Evolutionary conservation across 2,797 vertebrate genomes (phyloP).

Genomic region (Merluccius polli): DNA sequence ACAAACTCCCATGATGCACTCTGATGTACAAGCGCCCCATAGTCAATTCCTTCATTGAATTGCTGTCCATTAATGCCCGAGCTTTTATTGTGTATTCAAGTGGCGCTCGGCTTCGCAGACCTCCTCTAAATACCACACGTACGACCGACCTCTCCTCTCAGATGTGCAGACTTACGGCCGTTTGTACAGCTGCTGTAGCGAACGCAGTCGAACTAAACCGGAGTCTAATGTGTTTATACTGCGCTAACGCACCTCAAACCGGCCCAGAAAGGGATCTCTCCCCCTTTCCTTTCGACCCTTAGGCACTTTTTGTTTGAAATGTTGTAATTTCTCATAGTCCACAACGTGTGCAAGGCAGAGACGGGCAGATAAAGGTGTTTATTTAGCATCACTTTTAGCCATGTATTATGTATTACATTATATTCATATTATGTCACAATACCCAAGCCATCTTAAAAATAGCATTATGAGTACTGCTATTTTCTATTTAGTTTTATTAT

Average conservation of each 20-base stretch:
- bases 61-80: not conserved
- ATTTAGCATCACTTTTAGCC: no score
- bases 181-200: not conserved
- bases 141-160: not conserved
- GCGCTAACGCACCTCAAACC: not conserved
- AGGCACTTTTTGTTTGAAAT: not conserved
- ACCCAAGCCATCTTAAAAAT: no score
- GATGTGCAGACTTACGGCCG: not conserved
- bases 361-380: not conserved
- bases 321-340: not conserved
- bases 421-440: no score
- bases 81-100: not conserved
- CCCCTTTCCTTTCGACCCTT: not conserved
- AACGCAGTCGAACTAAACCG: not conserved
- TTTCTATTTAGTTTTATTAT: no score
- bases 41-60: not conserved
- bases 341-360: not conserved
- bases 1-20: no score
- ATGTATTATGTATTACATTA: no score
- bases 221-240: not conserved
- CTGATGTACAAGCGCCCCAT: no score
- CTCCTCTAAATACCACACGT: slow-evolving; percentile 1
- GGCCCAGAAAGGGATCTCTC: not conserved
- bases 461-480: no score
- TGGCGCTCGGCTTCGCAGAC: not conserved